Conservation (phyloP, 1,140 invertebrate genomes). For the Riptortus pedestris region DNA sequence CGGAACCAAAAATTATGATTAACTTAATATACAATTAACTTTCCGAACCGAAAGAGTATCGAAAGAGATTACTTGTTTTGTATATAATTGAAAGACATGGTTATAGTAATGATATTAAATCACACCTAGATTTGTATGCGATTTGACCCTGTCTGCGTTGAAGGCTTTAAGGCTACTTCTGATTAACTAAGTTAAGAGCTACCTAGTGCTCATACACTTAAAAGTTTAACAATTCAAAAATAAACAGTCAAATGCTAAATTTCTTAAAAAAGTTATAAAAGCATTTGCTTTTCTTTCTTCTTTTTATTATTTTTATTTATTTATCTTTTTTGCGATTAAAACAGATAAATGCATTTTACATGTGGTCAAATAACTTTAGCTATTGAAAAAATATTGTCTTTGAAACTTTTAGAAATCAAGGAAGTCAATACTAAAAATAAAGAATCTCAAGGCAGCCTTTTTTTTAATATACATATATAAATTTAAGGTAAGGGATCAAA, state of each 20-base stretch:
- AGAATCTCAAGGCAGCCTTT: slow-evolving; percentile 14
- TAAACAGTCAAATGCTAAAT: slow-evolving; percentile 25
- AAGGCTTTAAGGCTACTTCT: slow-evolving; percentile 29
- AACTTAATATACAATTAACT: not conserved
- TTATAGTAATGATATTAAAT: slow-evolving; percentile 26
- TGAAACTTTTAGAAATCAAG: not conserved
- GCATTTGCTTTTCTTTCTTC: not conserved
- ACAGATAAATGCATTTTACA: slow-evolving; percentile 14
- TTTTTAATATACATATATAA: slow-evolving; percentile 15
- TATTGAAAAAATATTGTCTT: slow-evolving; percentile 18
- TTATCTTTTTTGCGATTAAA: slow-evolving; percentile 1
- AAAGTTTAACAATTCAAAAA: slow-evolving; percentile 21
- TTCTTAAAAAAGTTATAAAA: slow-evolving; percentile 21
- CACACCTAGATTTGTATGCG: slow-evolving; percentile 28
- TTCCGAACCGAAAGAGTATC: slow-evolving; percentile 3
- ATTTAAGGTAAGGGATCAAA: slow-evolving; percentile 20
- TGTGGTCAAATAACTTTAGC: slow-evolving; percentile 15
- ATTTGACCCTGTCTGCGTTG: slow-evolving; percentile 27
- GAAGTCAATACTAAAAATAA: slow-evolving; percentile 9
- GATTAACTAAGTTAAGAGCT: slow-evolving; percentile 22
- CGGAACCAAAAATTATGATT: slow-evolving; percentile 3
- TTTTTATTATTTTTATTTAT: not conserved
- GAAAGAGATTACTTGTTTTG: slow-evolving; percentile 15
- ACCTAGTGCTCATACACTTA: slow-evolving; percentile 22
- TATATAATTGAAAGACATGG: slow-evolving; percentile 28